phyloP scores from a whole-genome alignment of 2,113 vertebrate genomes.

The mouse (Mus musculus) region DNA sequence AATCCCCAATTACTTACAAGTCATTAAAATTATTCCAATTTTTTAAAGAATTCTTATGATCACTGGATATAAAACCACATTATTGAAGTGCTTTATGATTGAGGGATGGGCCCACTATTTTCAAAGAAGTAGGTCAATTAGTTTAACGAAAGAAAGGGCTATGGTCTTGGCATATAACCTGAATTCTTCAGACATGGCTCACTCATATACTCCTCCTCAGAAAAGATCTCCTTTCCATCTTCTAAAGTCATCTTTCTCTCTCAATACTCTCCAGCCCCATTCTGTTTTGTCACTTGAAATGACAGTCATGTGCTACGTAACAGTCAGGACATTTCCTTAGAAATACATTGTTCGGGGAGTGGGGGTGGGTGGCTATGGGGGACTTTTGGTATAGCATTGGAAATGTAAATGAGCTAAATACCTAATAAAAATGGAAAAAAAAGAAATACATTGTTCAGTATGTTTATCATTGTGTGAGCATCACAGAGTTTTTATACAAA shows the following conservation, averaged over 20 bases:
- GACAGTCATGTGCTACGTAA: neutral
- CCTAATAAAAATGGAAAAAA: no score
- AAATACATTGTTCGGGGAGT: neutral
- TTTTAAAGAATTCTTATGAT: neutral
- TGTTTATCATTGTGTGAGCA: neutral
- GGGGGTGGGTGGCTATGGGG: no score
- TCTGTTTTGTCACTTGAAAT: neutral
- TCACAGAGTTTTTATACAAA: neutral
- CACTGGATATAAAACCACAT: constrained; percentile 8
- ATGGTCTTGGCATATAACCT: neutral
- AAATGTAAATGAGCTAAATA: no score
- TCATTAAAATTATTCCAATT: neutral
- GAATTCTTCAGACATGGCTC: neutral
- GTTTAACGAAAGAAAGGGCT: neutral
- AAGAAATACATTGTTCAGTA: neutral
- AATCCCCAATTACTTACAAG: neutral
- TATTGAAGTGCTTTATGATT: neutral
- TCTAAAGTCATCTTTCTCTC: neutral
- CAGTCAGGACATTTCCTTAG: neutral
- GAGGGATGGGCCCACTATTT: neutral
- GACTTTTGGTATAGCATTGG: no score
- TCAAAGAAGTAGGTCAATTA: neutral
- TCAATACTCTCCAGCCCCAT: neutral
- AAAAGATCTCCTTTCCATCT: neutral
- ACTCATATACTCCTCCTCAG: neutral